phyloP scores from a whole-genome alignment of 2,888 invertebrate genomes.

The Caenorhabditis sp. region DNA sequence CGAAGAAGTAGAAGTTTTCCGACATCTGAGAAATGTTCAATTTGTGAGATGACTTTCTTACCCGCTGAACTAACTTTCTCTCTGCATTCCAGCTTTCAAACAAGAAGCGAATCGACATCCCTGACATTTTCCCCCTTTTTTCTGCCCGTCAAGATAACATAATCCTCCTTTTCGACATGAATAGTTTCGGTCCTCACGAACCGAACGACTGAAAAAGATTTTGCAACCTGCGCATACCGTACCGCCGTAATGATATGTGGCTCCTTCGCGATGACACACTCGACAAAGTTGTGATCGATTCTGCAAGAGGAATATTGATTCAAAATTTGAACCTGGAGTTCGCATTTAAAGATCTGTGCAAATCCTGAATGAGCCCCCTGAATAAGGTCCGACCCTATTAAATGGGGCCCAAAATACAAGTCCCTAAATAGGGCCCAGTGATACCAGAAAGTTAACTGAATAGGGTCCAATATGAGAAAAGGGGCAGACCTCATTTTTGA shows the following conservation, averaged over 20 bases:
- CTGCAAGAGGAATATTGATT: conserved; percentile 37
- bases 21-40: not conserved
- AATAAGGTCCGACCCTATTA: no score
- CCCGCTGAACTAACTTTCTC: conserved; percentile 8
- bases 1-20: not conserved
- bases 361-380: no score
- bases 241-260: conserved; percentile 22
- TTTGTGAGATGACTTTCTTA: no score
- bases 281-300: conserved; percentile 12
- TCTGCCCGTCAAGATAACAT: not conserved
- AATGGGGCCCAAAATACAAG: no score
- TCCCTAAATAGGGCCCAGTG: no score
- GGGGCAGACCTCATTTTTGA: no score
- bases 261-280: conserved; percentile 13
- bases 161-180: not conserved
- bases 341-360: no score
- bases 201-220: conserved; percentile 16
- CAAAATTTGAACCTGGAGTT: no score
- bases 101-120: conserved; percentile 17
- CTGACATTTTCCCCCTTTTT: conserved; percentile 16
- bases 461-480: no score
- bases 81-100: conserved; percentile 13
- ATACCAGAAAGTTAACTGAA: no score
- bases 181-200: not conserved
- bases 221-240: conserved; percentile 28